Evolutionary conservation across 2,113 vertebrate species (phyloP), one percentile per base, ranked within the genome.

Genomic region (Actenoides lindsayi): DNA sequence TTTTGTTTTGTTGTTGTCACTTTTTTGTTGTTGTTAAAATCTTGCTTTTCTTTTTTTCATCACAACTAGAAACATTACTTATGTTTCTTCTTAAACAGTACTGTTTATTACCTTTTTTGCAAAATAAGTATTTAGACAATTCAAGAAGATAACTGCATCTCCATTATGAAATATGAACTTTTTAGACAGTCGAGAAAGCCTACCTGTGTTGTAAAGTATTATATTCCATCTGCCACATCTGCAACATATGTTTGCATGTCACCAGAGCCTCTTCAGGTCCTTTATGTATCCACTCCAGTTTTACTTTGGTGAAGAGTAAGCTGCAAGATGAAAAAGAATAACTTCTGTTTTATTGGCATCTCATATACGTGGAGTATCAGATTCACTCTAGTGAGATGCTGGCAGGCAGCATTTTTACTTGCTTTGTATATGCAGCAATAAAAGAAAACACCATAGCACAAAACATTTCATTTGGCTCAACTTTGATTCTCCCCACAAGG

Each of bases 231-330:
- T 99, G 99, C 99, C 99, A 99, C 56, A 98, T 93, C 42, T 97
- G 98, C 94, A 99, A 95, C 99, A 99, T 99, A 51, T 98, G 98
- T 60, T 98, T 98, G 92, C 99, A 99, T 24, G 99, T 99, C 97
- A 98, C 98, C 31, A 99, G 98, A 60, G 99, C 99, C 73, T 98
- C 98, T 84, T 99, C 98, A 0, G 99, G 98, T 82, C 99, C 99
- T 84, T 98, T 98, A 64, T 99, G 97, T 11, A 97, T 94, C 97
- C 99, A 98, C 90, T 99, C 98, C 89, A 99, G 98, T 98, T 99
- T 99, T 77, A 99, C 98, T 97, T 99, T 99, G 56, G 99, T 99
- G 97, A 99, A 99, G 91, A 99, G 97, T 95, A 99, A 97, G 97
- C 99, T 99, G 96, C 13, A 71, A 87, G 54, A 93, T 80, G 50